Percentiles rank a stretch among this genome's conserved stretches.
Conservation (phyloP, 2,797 vertebrate genomes). For the Hozukius guyotensis region DNA sequence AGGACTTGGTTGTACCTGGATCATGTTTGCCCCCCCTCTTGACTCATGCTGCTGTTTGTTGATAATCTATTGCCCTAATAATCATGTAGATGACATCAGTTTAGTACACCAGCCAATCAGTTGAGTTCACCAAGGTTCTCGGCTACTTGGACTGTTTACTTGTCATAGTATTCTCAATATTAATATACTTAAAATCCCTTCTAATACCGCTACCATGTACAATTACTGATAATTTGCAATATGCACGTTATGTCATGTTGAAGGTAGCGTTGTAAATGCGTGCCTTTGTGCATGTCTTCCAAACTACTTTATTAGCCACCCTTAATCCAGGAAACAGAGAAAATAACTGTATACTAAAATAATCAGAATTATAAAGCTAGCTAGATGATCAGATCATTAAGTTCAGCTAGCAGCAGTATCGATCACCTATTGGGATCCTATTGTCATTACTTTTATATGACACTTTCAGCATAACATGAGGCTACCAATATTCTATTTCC, state of each 20-base stretch:
- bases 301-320: neutral
- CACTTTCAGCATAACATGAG: neutral
- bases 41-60: slow-evolving; percentile 13
- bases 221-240: neutral
- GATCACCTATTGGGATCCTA: neutral
- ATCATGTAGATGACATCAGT: neutral
- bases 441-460: neutral
- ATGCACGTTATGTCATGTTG: neutral
- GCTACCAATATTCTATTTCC: neutral
- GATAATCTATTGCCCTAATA: slow-evolving; percentile 2
- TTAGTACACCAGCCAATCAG: neutral
- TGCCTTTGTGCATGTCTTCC: neutral
- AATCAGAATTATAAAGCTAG: neutral
- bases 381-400: neutral
- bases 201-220: neutral
- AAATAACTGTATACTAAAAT: neutral
- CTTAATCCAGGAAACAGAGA: neutral
- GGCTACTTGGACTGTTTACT: neutral
- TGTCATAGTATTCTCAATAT: neutral
- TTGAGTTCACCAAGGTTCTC: neutral
- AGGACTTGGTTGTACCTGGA: neutral
- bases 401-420: neutral
- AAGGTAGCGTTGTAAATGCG: neutral
- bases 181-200: neutral
- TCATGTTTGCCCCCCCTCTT: neutral